These are phyloP conservation scores for Eulacestoma nigropectus DNA, from an alignment of 2,113 vertebrate species.

Conservation along the genomic window DNA sequence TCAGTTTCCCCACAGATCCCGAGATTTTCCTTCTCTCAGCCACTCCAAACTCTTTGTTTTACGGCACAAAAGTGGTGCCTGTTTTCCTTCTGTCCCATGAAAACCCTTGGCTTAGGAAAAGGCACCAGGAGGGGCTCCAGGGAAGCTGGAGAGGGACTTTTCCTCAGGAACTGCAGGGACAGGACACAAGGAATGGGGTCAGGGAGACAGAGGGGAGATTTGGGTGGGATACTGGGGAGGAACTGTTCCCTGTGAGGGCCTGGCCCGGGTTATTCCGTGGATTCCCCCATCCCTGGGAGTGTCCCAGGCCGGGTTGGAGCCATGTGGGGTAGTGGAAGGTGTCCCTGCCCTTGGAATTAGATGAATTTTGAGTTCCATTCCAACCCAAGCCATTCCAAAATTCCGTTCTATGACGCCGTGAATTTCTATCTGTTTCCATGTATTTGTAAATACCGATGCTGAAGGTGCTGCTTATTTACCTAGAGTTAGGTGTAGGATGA, in stretches of 20 bases:
- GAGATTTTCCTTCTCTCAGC: neutral
- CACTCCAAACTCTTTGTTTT: neutral
- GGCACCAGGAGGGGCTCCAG: neutral
- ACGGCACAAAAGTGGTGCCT: no score
- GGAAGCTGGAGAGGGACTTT: neutral
- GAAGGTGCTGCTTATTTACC: neutral
- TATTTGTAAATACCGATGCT: neutral
- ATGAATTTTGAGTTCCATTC: neutral
- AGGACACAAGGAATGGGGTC: neutral
- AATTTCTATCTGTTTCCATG: neutral
- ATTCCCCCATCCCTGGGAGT: neutral
- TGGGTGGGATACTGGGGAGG: neutral
- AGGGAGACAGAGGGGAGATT: no score
- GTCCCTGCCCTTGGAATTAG: neutral
- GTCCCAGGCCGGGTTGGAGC: neutral
- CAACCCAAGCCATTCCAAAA: neutral
- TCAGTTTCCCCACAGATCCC: neutral
- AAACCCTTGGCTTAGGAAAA: neutral
- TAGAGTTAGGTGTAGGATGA: neutral
- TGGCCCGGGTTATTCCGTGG: neutral
- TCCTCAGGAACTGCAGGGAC: neutral
- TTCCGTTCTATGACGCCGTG: rapidly evolving
- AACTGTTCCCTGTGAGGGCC: neutral
- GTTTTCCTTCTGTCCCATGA: neutral
- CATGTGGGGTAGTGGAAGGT: no score